Evolutionary conservation across 2,113 vertebrate species (phyloP), one percentile per base, ranked within the genome.

Genomic region (Electrona antarctica): DNA sequence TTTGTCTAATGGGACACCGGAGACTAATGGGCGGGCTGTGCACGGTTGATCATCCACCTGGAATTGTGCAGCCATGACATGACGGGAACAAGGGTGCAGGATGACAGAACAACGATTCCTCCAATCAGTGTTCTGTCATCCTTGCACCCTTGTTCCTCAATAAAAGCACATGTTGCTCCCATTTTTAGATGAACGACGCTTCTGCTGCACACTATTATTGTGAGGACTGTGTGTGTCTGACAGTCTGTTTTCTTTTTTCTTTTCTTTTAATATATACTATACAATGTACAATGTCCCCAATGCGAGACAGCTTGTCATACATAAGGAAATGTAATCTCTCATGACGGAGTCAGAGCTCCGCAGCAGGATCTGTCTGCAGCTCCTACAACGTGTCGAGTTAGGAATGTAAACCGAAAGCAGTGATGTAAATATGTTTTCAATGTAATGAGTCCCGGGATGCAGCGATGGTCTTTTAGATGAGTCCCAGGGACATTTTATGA

Each of bases 241-340:
- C 88, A 84, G 56, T 76, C 79, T 79, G 76, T 81, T 76, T 74
- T 57, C 59, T 45, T 29, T 13, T 1, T 58, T 80, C 29, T 76
- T 29, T 49, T 49, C 54, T 59, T 78, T 85, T 80, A 77, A 80
- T 85, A 83, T 76, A 41, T 41, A 41, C 85, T 63, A 73, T 54
- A 14, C 64, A 21, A 21, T 59, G 67, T 56, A 73, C 57, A 57
- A 68, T 68, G 66, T 75, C 64, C 41, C 67, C 69, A 68, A 85
- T 84, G 71, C 69, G 76, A 84, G 71, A 69, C 85, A 88, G 84
- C 84, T 90, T 87, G 74, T 88, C 60, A 49, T 62, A 29, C 72
- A 79, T 56, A 67, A 63, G 33, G 49, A 67, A 81, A 74, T 64
- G 64, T 21, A 21, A 1, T 69, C 46, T 48, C 63, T 60, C 7